Evolutionary conservation across 92 coral and sea anemone species (phyloP), one percentile per base, ranked within the genome.

Genomic region (Porites cylindrica): DNA sequence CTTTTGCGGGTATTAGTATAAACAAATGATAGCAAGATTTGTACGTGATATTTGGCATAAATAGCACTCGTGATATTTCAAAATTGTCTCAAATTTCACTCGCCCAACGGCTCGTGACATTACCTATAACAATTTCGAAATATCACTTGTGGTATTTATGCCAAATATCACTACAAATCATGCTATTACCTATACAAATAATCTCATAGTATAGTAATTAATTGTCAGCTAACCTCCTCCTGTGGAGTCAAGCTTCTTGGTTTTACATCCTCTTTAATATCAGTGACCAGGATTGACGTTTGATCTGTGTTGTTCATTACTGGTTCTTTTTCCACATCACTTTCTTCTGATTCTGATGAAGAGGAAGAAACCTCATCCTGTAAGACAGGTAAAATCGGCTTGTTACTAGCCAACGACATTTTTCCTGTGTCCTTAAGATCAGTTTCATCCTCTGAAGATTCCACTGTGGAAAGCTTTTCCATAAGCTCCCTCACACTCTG

Each of bases 341-440:
- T 73, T 19, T 63, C 81, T n/a, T 74, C 80, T 14, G 87, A 83
- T 18, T 64, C 87, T 64, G 87, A 83, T 16, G 87, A 83, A 2
- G 71, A 17, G 14, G 81, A 52, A 83, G 80, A 60, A 21, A 74
- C 52, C 23, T 74, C 73, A 63, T 75, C 81, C 51, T 61, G 87
- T 50, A 83, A 73, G 14, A 60, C 80, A 19, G 79, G 87, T 17
- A 83, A 23, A 59, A 51, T 62, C 32, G 51, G 53, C 16, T 65
- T 79, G 62, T 13, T 50, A 43, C 74, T 83, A 19, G 53, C 74
- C 32, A 65, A 65, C 63, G 87, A 65, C 8, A 24, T 18, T 14
- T 21, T 20, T 38, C 14, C 19, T 82, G 80, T 72, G 50, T 82
- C 80, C 52, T n/a, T 60, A 24, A 64, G 18, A 1, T 21, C 80